These are phyloP conservation scores for Quadriops clusia DNA, from an alignment of 2,888 invertebrate genomes.

Conservation along the genomic window DNA sequence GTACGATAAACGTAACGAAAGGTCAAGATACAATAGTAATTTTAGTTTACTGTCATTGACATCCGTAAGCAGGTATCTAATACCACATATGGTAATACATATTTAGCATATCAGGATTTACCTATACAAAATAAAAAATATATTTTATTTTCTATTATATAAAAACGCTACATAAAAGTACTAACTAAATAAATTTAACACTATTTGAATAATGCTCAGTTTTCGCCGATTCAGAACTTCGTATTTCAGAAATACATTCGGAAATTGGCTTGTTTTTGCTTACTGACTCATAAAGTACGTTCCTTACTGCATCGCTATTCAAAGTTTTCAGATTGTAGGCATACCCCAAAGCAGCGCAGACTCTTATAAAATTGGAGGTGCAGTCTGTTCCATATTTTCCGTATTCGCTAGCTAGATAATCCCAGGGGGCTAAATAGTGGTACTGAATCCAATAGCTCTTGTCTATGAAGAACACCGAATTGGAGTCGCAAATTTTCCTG, in stretches of 20 bases:
- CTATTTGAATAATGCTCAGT: too few species aligned
- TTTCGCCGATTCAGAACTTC: too few species aligned
- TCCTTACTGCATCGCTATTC: slow-evolving; percentile 48
- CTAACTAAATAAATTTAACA: too few species aligned
- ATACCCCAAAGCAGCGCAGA: slow-evolving; percentile 56
- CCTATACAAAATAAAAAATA: too few species aligned
- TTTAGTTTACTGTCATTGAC: too few species aligned
- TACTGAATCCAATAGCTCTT: slow-evolving; percentile 73
- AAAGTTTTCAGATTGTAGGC: slow-evolving; percentile 53
- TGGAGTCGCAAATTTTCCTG: slow-evolving; percentile 45
- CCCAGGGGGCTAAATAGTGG: slow-evolving; percentile 66
- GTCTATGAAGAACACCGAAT: slow-evolving; percentile 59
- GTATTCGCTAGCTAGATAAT: slow-evolving; percentile 73
- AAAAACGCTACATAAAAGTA: too few species aligned
- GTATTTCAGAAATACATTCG: slow-evolving; percentile 44
- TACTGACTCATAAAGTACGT: slow-evolving; percentile 48
- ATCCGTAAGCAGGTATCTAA: too few species aligned
- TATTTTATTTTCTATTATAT: too few species aligned
- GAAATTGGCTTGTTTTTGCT: slow-evolving; percentile 43
- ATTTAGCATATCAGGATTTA: too few species aligned
- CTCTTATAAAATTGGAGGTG: slow-evolving; percentile 53
- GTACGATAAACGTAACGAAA: too few species aligned
- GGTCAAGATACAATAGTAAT: too few species aligned
- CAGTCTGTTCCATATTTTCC: slow-evolving; percentile 62
- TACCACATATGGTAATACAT: too few species aligned